Percentiles rank a stretch among this genome's conserved stretches.
Evolutionary conservation across 2,888 invertebrate genomes (phyloP).

Genomic region (Lepidochitona cinerea): DNA sequence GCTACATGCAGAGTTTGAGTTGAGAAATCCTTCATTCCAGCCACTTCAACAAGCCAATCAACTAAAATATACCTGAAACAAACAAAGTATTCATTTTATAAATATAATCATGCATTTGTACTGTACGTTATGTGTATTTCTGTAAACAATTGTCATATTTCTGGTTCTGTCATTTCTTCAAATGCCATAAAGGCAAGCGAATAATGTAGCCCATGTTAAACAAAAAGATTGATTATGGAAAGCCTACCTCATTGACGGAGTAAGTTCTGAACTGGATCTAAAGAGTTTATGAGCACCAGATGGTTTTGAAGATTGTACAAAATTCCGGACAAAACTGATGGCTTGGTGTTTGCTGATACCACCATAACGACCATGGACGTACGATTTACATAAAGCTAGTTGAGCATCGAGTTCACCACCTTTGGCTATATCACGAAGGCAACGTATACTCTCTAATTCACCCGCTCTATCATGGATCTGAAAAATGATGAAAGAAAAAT

Average conservation of each 20-base stretch:
- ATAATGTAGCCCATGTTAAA: too few relatives aligned
- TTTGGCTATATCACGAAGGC: slow-evolving; percentile 58
- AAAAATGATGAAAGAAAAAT: background rate
- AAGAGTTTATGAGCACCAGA: slow-evolving; percentile 54
- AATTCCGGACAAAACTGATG: slow-evolving; percentile 48
- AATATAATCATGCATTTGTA: too few relatives aligned
- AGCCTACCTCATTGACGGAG: slow-evolving; percentile 63
- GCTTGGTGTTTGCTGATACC: slow-evolving; percentile 54
- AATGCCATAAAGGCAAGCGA: too few relatives aligned
- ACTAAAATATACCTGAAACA: slow-evolving; percentile 65
- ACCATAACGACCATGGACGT: slow-evolving; percentile 55
- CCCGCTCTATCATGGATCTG: slow-evolving; percentile 46
- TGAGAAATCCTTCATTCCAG: slow-evolving; percentile 66
- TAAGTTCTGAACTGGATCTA: slow-evolving; percentile 51
- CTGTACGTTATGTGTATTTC: too few relatives aligned
- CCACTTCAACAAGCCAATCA: slow-evolving; percentile 70
- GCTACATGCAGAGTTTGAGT: slow-evolving; percentile 64
- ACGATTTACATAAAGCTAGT: slow-evolving; percentile 56
- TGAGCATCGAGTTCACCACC: slow-evolving; percentile 50
- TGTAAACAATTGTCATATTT: too few relatives aligned
- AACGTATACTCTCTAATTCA: slow-evolving; percentile 57
- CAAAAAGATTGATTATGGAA: too few relatives aligned
- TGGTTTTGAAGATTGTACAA: slow-evolving; percentile 58
- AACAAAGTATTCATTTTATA: too few relatives aligned
- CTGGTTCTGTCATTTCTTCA: too few relatives aligned